Conservation (phyloP, 2,113 vertebrate species). For the Empidonax alnorum region DNA sequence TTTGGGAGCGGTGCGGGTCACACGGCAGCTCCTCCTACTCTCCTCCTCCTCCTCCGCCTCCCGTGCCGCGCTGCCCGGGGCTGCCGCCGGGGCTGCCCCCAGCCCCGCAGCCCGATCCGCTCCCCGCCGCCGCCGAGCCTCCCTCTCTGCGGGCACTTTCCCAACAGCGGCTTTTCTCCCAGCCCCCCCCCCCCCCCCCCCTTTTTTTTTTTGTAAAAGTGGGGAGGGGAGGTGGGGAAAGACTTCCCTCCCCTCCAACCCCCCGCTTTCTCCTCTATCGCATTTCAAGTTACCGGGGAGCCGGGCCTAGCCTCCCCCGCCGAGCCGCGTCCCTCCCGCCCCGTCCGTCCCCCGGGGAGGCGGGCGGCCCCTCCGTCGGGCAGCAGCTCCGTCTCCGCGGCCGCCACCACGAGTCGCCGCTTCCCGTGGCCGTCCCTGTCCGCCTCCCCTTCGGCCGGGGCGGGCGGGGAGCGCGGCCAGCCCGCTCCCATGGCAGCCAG, state of each 20-base stretch:
- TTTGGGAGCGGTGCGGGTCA: conserved; percentile 74
- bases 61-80: neutral
- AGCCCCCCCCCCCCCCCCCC: neutral
- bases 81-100: conserved; percentile 29
- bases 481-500: conserved; percentile 69
- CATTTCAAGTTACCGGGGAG: neutral
- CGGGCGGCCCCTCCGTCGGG: neutral
- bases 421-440: neutral
- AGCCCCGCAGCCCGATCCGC: neutral
- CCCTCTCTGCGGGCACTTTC: neutral
- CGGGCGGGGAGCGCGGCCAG: neutral
- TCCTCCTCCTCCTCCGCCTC: conserved; percentile 64
- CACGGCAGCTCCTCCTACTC: conserved; percentile 62
- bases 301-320: neutral
- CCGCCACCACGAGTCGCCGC: neutral
- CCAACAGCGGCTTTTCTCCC: conserved; percentile 12
- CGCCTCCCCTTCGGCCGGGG: neutral
- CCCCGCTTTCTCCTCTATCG: neutral
- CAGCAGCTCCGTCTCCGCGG: neutral
- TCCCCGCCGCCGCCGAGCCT: neutral
- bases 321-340: neutral
- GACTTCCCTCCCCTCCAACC: neutral
- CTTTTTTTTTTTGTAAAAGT: neutral
- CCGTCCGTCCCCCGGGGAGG: neutral
- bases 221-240: neutral